Evolutionary conservation across 1,140 invertebrate species (phyloP).

Genomic region (Drosophila pseudoobscura): DNA sequence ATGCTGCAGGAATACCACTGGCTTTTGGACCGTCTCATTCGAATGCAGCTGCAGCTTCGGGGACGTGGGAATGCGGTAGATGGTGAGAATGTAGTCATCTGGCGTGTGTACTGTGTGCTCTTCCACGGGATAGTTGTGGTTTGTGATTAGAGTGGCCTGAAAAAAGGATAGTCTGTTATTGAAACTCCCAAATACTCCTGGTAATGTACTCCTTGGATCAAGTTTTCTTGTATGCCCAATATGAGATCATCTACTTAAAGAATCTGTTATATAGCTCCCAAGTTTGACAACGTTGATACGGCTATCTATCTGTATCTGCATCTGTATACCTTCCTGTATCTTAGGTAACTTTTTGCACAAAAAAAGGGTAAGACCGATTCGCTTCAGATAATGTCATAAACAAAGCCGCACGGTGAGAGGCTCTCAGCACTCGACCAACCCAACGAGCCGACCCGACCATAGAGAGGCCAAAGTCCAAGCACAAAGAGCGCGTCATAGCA

Average conservation of each 20-base stretch:
- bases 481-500: slow-evolving; percentile 17
- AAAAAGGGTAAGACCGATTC: no score
- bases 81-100: slow-evolving; percentile 85
- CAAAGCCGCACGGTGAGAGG: not conserved
- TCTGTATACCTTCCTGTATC: no score
- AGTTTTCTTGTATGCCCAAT: not conserved
- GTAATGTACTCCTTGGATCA: not conserved
- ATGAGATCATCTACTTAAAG: not conserved
- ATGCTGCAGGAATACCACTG: slow-evolving; percentile 89
- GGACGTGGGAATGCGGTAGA: slow-evolving; percentile 84
- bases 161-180: slow-evolving; percentile 12
- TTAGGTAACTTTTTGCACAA: no score
- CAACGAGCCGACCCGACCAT: not conserved
- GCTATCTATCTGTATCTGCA: no score
- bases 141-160: slow-evolving; percentile 82
- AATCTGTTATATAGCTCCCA: no score
- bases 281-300: no score
- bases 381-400: not conserved
- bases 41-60: slow-evolving; percentile 38
- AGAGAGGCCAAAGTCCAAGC: slow-evolving; percentile 17
- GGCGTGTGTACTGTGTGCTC: slow-evolving; percentile 84
- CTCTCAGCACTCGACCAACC: no score
- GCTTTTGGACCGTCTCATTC: slow-evolving; percentile 31
- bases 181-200: not conserved
- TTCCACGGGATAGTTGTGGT: slow-evolving; percentile 86